Conservation (phyloP, 1,140 invertebrate genomes). For the Cepaea nemoralis region DNA sequence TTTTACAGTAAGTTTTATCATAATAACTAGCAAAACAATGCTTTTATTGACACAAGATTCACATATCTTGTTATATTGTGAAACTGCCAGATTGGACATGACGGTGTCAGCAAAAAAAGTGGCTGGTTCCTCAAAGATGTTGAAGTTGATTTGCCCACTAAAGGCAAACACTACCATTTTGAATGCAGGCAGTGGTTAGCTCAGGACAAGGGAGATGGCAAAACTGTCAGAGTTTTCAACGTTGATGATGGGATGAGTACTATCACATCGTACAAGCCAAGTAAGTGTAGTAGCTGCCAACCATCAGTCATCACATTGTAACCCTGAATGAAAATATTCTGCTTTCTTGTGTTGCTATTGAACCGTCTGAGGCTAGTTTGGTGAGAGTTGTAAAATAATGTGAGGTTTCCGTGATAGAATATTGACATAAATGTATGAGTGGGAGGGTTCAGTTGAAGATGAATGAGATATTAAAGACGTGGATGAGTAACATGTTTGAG, state of each 20-base stretch:
- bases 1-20: too few species aligned
- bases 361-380: too few species aligned
- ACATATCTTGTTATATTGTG: not conserved
- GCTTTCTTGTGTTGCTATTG: too few species aligned
- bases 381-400: too few species aligned
- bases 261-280: conserved; percentile 68
- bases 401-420: too few species aligned
- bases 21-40: too few species aligned
- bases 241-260: conserved; percentile 68
- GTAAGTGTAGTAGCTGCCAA: conserved; percentile 61
- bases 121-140: conserved; percentile 71
- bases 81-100: conserved; percentile 67
- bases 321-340: too few species aligned
- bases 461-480: too few species aligned
- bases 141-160: conserved; percentile 69
- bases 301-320: not conserved
- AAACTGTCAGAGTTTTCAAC: conserved; percentile 63
- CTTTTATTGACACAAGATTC: not conserved
- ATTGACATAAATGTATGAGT: too few species aligned
- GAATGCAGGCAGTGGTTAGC: conserved; percentile 69
- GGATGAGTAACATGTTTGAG: too few species aligned
- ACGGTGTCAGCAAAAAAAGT: conserved; percentile 64
- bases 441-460: too few species aligned
- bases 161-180: conserved; percentile 70
- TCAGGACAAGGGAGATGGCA: conserved; percentile 67